Conservation (phyloP, 2,797 vertebrate genomes). For the Prionace glauca region DNA sequence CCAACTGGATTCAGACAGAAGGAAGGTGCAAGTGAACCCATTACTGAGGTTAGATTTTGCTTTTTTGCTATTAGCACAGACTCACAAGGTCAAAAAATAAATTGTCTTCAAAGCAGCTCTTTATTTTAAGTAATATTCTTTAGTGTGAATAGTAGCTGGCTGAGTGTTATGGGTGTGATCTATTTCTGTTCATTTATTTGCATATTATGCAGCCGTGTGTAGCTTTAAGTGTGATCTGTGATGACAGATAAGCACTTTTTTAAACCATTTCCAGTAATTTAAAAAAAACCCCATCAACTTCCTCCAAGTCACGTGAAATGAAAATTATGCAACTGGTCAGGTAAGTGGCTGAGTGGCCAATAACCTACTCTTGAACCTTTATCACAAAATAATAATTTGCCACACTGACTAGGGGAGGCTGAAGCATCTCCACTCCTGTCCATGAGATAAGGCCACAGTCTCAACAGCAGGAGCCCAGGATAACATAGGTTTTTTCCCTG, state of each 20-base stretch:
- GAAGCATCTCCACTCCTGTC: too few species aligned
- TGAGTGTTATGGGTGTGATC: not conserved
- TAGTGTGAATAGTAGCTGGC: not conserved
- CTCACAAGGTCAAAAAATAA: not conserved
- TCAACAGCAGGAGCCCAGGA: not conserved
- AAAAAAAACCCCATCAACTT: not conserved
- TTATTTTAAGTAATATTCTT: not conserved
- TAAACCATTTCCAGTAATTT: constrained; percentile 8
- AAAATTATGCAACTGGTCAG: not conserved
- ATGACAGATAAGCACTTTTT: not conserved
- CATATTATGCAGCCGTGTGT: not conserved
- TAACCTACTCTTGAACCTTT: not conserved
- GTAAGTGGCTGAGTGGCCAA: not conserved
- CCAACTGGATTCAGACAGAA: not conserved
- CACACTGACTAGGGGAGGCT: too few species aligned
- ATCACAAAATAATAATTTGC: not conserved
- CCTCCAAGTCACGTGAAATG: not conserved
- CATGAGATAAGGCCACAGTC: not conserved
- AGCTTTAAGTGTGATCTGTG: not conserved
- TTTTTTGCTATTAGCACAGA: not conserved
- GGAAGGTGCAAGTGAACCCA: not conserved
- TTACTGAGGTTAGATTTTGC: not conserved
- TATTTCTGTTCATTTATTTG: constrained; percentile 17
- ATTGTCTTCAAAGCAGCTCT: not conserved
- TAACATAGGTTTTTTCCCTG: not conserved